phyloP scores from a whole-genome alignment of 2,888 invertebrate species.

The Sarcophaga rosellei region DNA sequence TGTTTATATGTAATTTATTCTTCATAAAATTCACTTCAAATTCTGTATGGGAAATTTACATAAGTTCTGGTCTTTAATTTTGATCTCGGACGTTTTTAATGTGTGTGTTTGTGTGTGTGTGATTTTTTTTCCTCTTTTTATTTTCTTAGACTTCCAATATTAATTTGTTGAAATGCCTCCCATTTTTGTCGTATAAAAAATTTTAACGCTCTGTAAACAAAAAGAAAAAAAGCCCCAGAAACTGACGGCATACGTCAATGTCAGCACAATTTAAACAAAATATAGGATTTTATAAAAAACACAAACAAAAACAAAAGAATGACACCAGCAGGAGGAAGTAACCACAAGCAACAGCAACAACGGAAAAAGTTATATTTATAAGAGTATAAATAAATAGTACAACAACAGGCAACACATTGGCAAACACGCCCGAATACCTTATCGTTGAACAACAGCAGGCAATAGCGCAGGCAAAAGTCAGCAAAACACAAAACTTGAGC shows the following conservation, averaged over 20 bases:
- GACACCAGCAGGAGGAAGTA: slow-evolving; percentile 57
- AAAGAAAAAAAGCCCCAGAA: neutral
- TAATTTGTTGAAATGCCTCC: slow-evolving; percentile 60
- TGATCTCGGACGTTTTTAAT: neutral
- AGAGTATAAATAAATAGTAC: slow-evolving; percentile 20
- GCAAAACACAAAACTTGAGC: slow-evolving; percentile 29
- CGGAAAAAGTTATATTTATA: slow-evolving; percentile 17
- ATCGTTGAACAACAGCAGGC: slow-evolving; percentile 42
- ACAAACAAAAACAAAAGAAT: slow-evolving; percentile 18
- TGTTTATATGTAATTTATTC: neutral
- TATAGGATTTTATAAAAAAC: slow-evolving; percentile 50
- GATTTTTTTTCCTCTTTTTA: neutral
- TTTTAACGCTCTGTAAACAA: slow-evolving; percentile 58
- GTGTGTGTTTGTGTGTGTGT: too few species aligned
- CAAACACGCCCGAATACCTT: slow-evolving; percentile 56
- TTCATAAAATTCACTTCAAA: too few species aligned
- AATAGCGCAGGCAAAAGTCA: slow-evolving; percentile 19
- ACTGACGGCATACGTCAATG: slow-evolving; percentile 65
- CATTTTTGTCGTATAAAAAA: slow-evolving; percentile 49
- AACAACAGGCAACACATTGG: slow-evolving; percentile 10
- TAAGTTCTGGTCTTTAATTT: slow-evolving; percentile 20
- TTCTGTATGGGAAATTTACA: slow-evolving; percentile 10
- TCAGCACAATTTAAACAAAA: slow-evolving; percentile 62
- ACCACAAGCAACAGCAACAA: slow-evolving; percentile 59
- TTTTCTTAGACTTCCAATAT: slow-evolving; percentile 23